Evolutionary conservation across 2,113 vertebrate species (phyloP).

Genomic region (Alectura lathami): DNA sequence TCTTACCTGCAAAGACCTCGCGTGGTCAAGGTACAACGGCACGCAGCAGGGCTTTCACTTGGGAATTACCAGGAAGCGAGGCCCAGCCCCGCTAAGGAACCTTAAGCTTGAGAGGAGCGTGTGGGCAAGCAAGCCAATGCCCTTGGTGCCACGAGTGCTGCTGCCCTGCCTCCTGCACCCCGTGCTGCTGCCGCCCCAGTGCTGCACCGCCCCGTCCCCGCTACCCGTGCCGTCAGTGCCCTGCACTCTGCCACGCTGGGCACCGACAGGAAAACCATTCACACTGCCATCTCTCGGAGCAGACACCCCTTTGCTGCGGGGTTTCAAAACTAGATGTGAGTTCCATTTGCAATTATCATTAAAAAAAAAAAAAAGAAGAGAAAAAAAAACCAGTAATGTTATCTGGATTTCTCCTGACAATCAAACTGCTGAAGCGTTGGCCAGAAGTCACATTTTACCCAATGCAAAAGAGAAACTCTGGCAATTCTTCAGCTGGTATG

Average conservation of each 20-base stretch:
- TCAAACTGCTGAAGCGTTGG: neutral
- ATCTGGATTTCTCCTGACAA: neutral
- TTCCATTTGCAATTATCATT: neutral
- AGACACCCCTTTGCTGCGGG: neutral
- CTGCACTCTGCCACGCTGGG: neutral
- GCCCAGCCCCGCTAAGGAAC: too few species aligned
- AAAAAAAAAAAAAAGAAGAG: neutral
- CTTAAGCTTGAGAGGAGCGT: too few species aligned
- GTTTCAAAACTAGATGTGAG: neutral
- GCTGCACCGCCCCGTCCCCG: too few species aligned
- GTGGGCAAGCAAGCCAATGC: neutral
- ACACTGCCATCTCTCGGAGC: neutral
- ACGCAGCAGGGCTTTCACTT: neutral
- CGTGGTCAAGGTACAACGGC: neutral
- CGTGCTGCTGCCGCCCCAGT: neutral
- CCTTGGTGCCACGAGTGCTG: neutral
- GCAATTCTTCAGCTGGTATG: neutral
- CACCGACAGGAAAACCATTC: neutral
- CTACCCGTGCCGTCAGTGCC: neutral
- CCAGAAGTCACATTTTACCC: neutral
- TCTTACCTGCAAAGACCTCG: neutral
- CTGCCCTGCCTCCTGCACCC: neutral
- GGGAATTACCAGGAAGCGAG: rapidly evolving
- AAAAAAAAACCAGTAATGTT: neutral
- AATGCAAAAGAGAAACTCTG: neutral